Conservation (phyloP, 2,888 invertebrate species). For the Drosophila sordidula region DNA sequence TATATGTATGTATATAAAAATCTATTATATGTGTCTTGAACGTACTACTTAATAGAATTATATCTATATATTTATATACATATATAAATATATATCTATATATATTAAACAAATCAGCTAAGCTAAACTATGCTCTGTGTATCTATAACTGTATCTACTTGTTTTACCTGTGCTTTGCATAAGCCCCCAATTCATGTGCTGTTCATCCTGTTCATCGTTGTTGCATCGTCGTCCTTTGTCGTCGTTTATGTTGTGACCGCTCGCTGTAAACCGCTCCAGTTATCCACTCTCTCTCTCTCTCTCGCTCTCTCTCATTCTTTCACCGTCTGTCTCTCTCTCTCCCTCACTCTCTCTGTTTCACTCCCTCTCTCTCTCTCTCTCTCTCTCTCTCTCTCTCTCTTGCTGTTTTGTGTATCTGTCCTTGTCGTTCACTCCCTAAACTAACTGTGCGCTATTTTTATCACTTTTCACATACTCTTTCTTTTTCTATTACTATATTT, state of each 20-base stretch:
- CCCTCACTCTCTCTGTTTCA: slow-evolving; percentile 9
- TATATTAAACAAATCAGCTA: slow-evolving; percentile 13
- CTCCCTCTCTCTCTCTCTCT: slow-evolving; percentile 10
- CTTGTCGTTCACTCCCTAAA: slow-evolving; percentile 22
- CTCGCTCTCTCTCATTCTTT: slow-evolving; percentile 1
- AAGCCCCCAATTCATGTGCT: slow-evolving; percentile 2
- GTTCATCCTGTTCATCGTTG: slow-evolving; percentile 24
- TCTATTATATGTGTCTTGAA: slow-evolving; percentile 26
- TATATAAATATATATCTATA: slow-evolving; percentile 15
- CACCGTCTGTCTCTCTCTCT: neutral
- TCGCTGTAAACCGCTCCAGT: slow-evolving; percentile 13
- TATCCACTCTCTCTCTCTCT: neutral
- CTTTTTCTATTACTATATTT: neutral
- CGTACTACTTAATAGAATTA: slow-evolving; percentile 17
- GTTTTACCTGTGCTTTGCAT: slow-evolving; percentile 20
- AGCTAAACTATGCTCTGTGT: slow-evolving; percentile 25
- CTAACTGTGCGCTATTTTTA: slow-evolving; percentile 18
- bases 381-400: slow-evolving; percentile 2
- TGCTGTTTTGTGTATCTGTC: slow-evolving; percentile 3
- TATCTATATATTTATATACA: slow-evolving; percentile 37
- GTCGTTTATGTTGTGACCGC: slow-evolving; percentile 24
- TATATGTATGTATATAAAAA: slow-evolving; percentile 29
- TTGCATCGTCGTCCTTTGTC: slow-evolving; percentile 22
- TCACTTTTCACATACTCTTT: neutral
- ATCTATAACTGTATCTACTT: slow-evolving; percentile 29